Percentiles rank a stretch among this genome's conserved stretches.
Evolutionary conservation across 2,113 vertebrate genomes (phyloP).

Genomic region (Phodopus roborovskii): DNA sequence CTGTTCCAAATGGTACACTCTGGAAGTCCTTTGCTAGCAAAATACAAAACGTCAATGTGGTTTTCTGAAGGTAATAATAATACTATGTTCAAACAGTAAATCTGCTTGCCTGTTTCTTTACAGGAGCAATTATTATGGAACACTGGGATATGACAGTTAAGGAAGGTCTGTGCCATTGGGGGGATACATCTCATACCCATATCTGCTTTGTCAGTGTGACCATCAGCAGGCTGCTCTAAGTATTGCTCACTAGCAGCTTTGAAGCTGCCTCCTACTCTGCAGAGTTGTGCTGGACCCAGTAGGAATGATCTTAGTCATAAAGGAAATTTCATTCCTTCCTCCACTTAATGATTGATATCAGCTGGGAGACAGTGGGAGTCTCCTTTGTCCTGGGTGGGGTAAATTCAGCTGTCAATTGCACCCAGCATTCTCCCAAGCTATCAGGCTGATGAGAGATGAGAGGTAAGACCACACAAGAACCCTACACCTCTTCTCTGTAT

Average conservation of each 20-base stretch:
- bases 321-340: neutral
- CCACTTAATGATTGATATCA: neutral
- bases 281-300: neutral
- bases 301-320: neutral
- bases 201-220: neutral
- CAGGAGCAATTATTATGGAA: neutral
- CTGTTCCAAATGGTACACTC: neutral
- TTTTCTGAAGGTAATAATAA: conserved; percentile 48
- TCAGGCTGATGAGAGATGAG: neutral
- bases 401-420: neutral
- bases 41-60: neutral
- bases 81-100: neutral
- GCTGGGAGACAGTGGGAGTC: neutral
- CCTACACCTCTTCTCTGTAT: neutral
- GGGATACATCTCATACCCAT: neutral
- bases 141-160: neutral
- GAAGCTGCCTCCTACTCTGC: neutral
- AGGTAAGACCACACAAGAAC: neutral
- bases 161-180: neutral
- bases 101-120: neutral
- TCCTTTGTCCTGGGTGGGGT: neutral
- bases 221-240: neutral
- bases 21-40: neutral
- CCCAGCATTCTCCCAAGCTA: neutral
- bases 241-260: neutral